Evolutionary conservation across 2,113 vertebrate species (phyloP).

Genomic region (Callithrix jacchus): DNA sequence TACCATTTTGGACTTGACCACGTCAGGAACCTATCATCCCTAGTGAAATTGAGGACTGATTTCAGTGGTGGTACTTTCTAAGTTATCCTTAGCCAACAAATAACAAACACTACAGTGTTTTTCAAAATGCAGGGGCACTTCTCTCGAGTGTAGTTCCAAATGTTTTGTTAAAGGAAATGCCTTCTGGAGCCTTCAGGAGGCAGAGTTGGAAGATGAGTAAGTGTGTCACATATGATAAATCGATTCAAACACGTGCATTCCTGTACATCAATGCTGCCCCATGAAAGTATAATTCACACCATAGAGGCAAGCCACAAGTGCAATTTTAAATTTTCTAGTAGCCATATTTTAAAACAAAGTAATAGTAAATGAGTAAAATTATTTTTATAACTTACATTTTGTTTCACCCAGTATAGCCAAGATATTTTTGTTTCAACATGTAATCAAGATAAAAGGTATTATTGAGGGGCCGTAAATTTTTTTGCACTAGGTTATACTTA

Average conservation of each 20-base stretch:
- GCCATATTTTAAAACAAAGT: slow-evolving; percentile 26
- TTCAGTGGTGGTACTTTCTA: background rate
- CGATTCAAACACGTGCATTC: background rate
- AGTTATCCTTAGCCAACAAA: background rate
- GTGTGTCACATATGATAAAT: background rate
- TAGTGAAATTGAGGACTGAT: background rate
- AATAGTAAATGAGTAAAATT: background rate
- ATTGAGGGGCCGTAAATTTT: background rate
- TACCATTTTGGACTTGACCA: background rate
- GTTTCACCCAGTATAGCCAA: background rate
- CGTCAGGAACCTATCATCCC: background rate
- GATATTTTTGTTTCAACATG: slow-evolving; percentile 5
- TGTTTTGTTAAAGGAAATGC: background rate
- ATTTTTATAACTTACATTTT: slow-evolving; percentile 31
- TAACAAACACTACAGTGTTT: background rate
- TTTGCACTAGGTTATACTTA: slow-evolving; percentile 25
- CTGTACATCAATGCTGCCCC: background rate
- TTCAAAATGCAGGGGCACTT: background rate
- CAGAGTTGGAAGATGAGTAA: background rate
- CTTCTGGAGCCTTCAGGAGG: background rate
- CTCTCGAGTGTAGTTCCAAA: background rate
- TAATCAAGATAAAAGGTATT: background rate
- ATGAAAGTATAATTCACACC: background rate
- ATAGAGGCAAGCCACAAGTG: background rate
- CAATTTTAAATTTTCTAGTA: background rate